Percentiles rank a stretch among this genome's conserved stretches.
These are phyloP conservation scores for Coendou prehensilis DNA, from an alignment of 2,797 vertebrate genomes.

Conservation along the genomic window DNA sequence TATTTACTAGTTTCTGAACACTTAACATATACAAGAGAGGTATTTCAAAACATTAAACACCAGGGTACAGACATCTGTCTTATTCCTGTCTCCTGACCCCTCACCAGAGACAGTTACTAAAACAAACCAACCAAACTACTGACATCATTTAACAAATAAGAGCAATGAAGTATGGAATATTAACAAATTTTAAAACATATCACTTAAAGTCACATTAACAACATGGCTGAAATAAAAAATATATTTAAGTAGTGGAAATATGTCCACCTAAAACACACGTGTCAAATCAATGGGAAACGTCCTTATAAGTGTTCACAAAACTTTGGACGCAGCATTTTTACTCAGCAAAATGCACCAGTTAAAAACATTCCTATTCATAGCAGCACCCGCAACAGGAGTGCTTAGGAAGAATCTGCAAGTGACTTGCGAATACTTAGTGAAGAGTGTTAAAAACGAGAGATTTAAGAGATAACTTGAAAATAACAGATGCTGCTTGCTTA, in stretches of 20 bases:
- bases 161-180: neutral
- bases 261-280: neutral
- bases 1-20: slow-evolving; percentile 15
- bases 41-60: neutral
- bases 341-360: neutral
- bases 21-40: neutral
- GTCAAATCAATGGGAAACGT: neutral
- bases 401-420: neutral
- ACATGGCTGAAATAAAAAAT: neutral
- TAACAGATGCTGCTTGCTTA: neutral
- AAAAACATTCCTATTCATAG: neutral
- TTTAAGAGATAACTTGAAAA: neutral
- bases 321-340: neutral
- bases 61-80: neutral
- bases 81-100: neutral
- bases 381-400: neutral
- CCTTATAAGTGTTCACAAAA: neutral
- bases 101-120: neutral
- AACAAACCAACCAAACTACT: neutral
- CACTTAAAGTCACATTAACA: neutral
- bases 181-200: neutral
- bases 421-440: neutral
- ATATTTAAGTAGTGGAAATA: neutral
- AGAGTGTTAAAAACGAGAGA: neutral
- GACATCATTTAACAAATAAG: neutral